Conservation (phyloP, 2,888 invertebrate genomes). For the Trimorus sp. region DNA sequence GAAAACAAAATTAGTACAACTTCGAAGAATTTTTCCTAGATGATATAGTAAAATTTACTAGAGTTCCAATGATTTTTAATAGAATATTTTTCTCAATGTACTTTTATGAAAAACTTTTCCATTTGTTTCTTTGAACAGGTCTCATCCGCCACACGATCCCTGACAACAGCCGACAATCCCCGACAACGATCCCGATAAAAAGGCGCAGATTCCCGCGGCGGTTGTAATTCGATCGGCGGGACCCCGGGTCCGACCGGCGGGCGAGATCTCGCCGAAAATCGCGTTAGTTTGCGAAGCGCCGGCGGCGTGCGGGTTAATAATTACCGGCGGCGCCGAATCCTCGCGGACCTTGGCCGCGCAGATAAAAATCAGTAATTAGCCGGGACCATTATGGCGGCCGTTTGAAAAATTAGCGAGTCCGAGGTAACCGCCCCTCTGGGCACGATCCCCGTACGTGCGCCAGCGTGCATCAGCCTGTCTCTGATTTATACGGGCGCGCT, state of each 20-base stretch:
- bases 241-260: constrained; percentile 36
- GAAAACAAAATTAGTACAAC: too few species aligned
- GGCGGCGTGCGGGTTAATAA: constrained; percentile 68
- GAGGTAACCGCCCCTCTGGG: constrained; percentile 81
- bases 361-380: constrained; percentile 82
- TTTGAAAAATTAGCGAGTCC: constrained; percentile 81
- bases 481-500: constrained; percentile 81
- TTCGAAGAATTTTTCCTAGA: too few species aligned
- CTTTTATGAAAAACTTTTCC: too few species aligned
- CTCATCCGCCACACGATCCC: too few species aligned
- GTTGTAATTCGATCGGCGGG: constrained; percentile 55
- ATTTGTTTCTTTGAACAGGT: too few species aligned
- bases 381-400: constrained; percentile 80
- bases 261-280: constrained; percentile 61
- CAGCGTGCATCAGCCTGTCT: constrained; percentile 78
- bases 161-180: constrained; percentile 27
- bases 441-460: constrained; percentile 66
- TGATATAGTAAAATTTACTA: too few species aligned
- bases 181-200: constrained; percentile 32
- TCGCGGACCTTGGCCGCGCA: constrained; percentile 71
- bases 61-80: too few species aligned
- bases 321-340: constrained; percentile 66
- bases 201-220: neutral
- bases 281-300: constrained; percentile 68
- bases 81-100: too few species aligned